A percentile compares a stretch with the other conserved stretches of the same genome.
phyloP scores from a whole-genome alignment of 2,797 vertebrate genomes.

The Picus viridis region DNA sequence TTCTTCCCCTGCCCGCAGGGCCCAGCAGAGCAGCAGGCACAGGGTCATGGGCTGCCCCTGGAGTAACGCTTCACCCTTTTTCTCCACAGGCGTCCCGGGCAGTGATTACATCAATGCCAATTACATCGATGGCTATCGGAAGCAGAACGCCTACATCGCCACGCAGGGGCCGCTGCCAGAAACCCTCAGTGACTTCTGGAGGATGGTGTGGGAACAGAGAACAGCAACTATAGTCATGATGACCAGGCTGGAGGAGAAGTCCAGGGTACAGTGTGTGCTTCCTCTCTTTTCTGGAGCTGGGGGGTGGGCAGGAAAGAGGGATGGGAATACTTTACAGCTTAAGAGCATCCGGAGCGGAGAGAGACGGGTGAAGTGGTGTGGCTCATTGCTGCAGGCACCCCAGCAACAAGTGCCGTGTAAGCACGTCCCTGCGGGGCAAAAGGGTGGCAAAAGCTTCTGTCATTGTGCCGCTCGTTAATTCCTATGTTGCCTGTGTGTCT shows the following conservation, averaged over 20 bases:
- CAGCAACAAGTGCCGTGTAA: background rate
- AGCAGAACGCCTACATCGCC: constrained; percentile 97
- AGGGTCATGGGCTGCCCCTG: background rate
- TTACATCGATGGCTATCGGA: constrained; percentile 96
- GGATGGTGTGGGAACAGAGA: constrained; percentile 98
- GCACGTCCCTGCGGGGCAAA: background rate
- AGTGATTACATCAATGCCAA: constrained; percentile 97
- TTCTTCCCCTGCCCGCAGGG: background rate
- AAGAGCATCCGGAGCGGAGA: background rate
- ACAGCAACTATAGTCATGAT: constrained; percentile 94
- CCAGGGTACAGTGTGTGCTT: constrained; percentile 83
- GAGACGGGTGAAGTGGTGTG: background rate
- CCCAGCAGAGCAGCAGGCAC: background rate
- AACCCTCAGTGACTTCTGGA: constrained; percentile 96
- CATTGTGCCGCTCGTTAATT: background rate
- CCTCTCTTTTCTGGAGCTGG: background rate
- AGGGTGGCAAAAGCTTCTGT: background rate
- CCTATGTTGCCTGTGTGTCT: background rate
- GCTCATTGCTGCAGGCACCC: background rate
- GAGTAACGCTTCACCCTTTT: background rate
- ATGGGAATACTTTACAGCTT: accelerated
- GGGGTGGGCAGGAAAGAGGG: background rate
- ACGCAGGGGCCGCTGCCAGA: constrained; percentile 94
- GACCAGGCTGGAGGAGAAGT: constrained; percentile 96
- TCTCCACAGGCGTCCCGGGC: constrained; percentile 85